Percentiles rank a stretch among this genome's conserved stretches.
phyloP scores from a whole-genome alignment of 1,140 invertebrate species.

The Schmidtea mediterranea region DNA sequence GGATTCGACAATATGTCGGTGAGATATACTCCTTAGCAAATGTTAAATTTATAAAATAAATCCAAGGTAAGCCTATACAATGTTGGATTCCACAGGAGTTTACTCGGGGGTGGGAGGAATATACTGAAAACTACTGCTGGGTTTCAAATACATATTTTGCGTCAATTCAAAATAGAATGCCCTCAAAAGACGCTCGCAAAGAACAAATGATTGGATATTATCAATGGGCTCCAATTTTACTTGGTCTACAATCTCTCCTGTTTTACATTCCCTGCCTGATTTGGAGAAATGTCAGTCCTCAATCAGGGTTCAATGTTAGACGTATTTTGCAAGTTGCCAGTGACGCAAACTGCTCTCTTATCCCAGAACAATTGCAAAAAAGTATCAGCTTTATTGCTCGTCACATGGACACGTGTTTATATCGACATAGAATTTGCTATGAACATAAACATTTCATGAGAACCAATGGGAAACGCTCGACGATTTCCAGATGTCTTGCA shows the following conservation, averaged over 20 bases:
- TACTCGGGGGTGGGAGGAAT: conserved; percentile 12
- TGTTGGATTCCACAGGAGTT: conserved; percentile 13
- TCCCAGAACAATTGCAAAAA: conserved; percentile 11
- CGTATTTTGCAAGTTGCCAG: conserved; percentile 11
- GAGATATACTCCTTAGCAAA: too few relatives aligned
- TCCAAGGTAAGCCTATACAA: conserved; percentile 9
- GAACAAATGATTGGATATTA: conserved; percentile 28
- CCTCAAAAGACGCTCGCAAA: conserved; percentile 13
- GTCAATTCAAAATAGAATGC: conserved; percentile 16
- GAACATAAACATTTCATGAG: conserved; percentile 8
- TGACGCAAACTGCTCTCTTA: conserved; percentile 10
- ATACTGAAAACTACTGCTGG: conserved; percentile 25
- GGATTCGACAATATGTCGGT: conserved; percentile 8
- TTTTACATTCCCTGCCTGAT: conserved; percentile 33
- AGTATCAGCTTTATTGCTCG: conserved; percentile 5
- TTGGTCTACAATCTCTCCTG: conserved; percentile 30
- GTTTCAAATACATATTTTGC: conserved; percentile 29
- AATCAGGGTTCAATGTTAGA: conserved; percentile 1
- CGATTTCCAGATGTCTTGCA: conserved; percentile 15
- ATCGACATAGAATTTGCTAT: conserved; percentile 11
- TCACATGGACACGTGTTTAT: conserved; percentile 9
- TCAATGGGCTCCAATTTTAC: conserved; percentile 33
- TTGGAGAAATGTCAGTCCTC: conserved; percentile 15
- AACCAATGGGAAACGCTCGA: too few relatives aligned
- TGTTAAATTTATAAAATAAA: too few relatives aligned